phyloP scores from a whole-genome alignment of 1,140 invertebrate genomes.

The Uloborus diversus region DNA sequence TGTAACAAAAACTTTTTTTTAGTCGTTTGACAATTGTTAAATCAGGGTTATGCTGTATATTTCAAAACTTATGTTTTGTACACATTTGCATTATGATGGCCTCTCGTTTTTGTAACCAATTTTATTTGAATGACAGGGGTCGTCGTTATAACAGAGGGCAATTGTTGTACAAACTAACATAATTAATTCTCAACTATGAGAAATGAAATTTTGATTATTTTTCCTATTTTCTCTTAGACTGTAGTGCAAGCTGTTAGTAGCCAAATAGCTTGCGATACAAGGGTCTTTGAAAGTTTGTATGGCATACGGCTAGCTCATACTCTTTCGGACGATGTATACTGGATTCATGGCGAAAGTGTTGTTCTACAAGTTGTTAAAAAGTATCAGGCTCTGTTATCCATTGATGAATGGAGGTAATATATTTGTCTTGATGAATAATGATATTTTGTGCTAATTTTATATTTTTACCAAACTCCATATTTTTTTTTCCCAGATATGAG shows the following conservation, averaged over 20 bases:
- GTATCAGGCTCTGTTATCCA: slow-evolving; percentile 74
- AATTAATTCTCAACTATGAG: not conserved
- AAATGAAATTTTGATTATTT: not conserved
- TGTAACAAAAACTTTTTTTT: too few species aligned
- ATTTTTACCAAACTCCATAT: not conserved
- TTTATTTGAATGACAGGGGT: too few species aligned
- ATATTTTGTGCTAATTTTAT: not conserved
- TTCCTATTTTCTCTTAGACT: slow-evolving; percentile 63
- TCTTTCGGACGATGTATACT: slow-evolving; percentile 81
- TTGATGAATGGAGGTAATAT: slow-evolving; percentile 75
- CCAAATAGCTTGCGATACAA: slow-evolving; percentile 77
- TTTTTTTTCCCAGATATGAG: slow-evolving; percentile 76
- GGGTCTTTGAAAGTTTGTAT: slow-evolving; percentile 82
- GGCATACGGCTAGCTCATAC: slow-evolving; percentile 77
- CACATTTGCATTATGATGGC: too few species aligned
- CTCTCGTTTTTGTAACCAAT: too few species aligned
- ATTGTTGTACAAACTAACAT: too few species aligned
- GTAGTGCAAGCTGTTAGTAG: slow-evolving; percentile 74
- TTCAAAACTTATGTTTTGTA: too few species aligned
- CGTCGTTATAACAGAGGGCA: too few species aligned
- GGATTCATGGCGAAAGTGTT: slow-evolving; percentile 87
- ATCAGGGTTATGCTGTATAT: too few species aligned
- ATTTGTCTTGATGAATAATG: not conserved
- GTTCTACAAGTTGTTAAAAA: slow-evolving; percentile 82
- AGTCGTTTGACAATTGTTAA: too few species aligned